Conservation (phyloP, 2,797 vertebrate species). For the Saxicola maurus region DNA sequence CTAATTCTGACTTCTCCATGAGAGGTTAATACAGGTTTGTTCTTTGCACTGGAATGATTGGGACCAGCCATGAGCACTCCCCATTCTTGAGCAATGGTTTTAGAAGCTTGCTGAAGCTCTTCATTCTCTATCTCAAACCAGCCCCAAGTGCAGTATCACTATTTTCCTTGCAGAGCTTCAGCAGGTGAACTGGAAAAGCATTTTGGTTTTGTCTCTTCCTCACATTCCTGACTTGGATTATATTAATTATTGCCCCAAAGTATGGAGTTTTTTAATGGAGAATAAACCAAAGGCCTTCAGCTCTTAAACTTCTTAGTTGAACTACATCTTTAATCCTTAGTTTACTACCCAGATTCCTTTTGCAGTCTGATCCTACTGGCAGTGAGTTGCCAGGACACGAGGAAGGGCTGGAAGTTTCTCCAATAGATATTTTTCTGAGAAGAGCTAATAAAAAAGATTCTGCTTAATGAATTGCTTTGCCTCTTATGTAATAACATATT, state of each 20-base stretch:
- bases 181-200: neutral
- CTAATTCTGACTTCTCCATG: neutral
- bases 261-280: neutral
- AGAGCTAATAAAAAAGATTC: neutral
- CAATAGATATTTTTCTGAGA: neutral
- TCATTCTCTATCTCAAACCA: neutral
- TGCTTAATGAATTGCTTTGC: constrained; percentile 15
- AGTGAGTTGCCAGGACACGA: neutral
- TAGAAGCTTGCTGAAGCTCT: neutral
- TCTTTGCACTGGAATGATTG: neutral
- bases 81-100: neutral
- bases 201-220: neutral
- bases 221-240: neutral
- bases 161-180: neutral
- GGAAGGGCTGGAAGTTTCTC: neutral
- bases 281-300: neutral
- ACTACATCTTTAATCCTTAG: neutral
- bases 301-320: neutral
- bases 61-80: neutral
- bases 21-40: neutral
- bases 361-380: neutral
- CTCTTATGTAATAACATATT: neutral
- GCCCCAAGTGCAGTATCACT: neutral
- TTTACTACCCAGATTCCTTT: neutral
- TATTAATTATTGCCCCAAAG: neutral